Conservation (phyloP, 1,140 invertebrate genomes). For the Ceratoteleas bidentatus region DNA sequence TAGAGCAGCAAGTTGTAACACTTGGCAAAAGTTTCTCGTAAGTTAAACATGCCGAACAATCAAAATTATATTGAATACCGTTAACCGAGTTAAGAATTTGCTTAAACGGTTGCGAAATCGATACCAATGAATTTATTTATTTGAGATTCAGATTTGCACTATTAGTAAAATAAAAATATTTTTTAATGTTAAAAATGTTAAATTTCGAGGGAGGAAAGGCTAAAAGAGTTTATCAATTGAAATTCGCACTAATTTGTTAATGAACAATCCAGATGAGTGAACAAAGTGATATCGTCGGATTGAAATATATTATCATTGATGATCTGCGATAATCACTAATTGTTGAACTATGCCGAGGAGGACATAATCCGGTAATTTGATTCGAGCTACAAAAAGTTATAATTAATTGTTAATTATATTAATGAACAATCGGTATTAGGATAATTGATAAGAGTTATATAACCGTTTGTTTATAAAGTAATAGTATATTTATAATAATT, state of each 20-base stretch:
- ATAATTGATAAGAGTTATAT: background rate
- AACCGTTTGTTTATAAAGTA: background rate
- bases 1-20: slow-evolving; percentile 6
- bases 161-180: background rate
- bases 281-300: background rate
- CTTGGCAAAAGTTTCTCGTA: slow-evolving; percentile 16
- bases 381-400: background rate
- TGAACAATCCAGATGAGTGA: slow-evolving; percentile 1
- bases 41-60: slow-evolving; percentile 16
- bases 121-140: too few species aligned
- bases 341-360: slow-evolving; percentile 7
- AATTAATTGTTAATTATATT: slow-evolving; percentile 10
- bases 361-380: slow-evolving; percentile 11
- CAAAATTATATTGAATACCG: slow-evolving; percentile 13
- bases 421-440: slow-evolving; percentile 4
- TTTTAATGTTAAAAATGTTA: background rate
- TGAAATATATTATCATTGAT: slow-evolving; percentile 17
- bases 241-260: slow-evolving; percentile 4
- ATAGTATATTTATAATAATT: too few species aligned
- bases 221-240: background rate
- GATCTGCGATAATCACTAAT: slow-evolving; percentile 17
- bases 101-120: too few species aligned
- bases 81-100: slow-evolving; percentile 14
- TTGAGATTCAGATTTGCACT: too few species aligned
- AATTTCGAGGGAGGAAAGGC: too few species aligned